Evolutionary conservation across 2,888 invertebrate genomes (phyloP), one percentile per base, ranked within the genome.

Genomic region (Hydroisotoma schaefferi): DNA sequence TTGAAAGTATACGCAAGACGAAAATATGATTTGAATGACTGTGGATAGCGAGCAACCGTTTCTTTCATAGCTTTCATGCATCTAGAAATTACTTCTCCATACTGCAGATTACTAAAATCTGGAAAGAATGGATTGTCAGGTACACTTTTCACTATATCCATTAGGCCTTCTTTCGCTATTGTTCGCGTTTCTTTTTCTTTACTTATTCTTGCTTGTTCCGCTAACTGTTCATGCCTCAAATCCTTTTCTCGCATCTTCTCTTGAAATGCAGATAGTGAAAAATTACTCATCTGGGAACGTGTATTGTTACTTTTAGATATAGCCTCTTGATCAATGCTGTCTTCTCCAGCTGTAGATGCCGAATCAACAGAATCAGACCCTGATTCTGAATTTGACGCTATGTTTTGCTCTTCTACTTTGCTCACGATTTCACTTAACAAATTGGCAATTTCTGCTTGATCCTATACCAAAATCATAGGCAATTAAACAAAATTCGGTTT

Each of bases 1-100:
- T 87, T 87, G 76, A 87, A 92, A 74, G 90, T 86, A 76, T 91
- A 86, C 1, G 91, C 87, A 53, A 95, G 79, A 68, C 94, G 83
- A 77, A 93, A 94, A 55, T 93, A 82, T 0, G 94, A 90, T 78
- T 95, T 95, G 76, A 94, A 94, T 77, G 95, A 93, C 72, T 91
- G 90, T 0, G 92, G 87, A 76, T 94, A 90, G 48, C 94, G 81
- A 49, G 84, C 82, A 6, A 90, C 83, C 74, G 94, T 94, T 73
- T 90, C 86, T 77, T 90, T 88, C 67, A 94, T 78, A 28, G 91
- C 91, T 74, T 83, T 81, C 18, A 90, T 77, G 74, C 91, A 91
- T 38, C 81, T 81, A 28, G 81, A 77, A 29, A 87, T 83, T 54
- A 61, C 48, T 26, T 51, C 61, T 10, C 64, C 73, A 57, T 73